phyloP scores from a whole-genome alignment of 2,888 invertebrate genomes.

The Ischnus inquisitorius region DNA sequence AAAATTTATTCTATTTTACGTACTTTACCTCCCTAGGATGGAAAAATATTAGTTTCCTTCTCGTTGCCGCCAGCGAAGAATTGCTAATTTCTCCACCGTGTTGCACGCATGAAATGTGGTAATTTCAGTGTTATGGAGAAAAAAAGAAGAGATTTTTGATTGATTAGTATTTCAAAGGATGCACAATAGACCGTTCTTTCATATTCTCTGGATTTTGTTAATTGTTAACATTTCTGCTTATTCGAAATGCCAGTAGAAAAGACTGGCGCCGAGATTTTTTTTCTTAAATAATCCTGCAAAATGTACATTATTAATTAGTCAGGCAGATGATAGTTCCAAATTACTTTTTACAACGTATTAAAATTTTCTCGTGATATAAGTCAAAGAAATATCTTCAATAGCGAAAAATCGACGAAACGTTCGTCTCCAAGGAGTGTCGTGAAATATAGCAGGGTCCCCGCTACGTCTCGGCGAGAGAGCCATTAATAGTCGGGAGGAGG shows the following conservation, averaged over 20 bases:
- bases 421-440: slow-evolving; percentile 55
- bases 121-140: too few species aligned
- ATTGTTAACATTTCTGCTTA: too few species aligned
- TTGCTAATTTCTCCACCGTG: too few species aligned
- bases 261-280: neutral
- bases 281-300: neutral
- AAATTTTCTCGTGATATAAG: slow-evolving; percentile 6
- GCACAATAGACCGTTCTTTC: too few species aligned
- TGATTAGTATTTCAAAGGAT: slow-evolving; percentile 19
- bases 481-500: slow-evolving; percentile 56
- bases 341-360: neutral
- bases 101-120: too few species aligned
- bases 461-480: slow-evolving; percentile 55
- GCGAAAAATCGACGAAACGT: slow-evolving; percentile 50
- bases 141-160: too few species aligned
- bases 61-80: too few species aligned
- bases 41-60: too few species aligned
- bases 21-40: too few species aligned
- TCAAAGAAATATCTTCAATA: slow-evolving; percentile 24
- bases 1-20: too few species aligned
- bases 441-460: slow-evolving; percentile 57
- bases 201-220: too few species aligned
- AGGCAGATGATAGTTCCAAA: slow-evolving; percentile 5
- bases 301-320: neutral
- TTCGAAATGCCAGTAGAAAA: too few species aligned